phyloP scores from a whole-genome alignment of 30 jellyfish, hydroid and myxozoan species.

The Aurelia coerulea region DNA sequence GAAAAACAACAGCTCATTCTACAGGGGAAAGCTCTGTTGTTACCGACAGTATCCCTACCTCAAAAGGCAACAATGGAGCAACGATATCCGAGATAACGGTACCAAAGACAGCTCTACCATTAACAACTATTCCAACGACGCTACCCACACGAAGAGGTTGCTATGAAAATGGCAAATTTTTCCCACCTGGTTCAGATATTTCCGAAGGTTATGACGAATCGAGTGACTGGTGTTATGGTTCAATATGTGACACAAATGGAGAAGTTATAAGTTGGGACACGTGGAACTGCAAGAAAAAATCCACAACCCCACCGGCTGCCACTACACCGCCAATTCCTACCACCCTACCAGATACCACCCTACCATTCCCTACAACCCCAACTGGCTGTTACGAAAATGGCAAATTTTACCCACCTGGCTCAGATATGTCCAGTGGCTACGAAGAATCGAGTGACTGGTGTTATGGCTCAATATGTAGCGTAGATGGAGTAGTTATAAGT shows the following conservation, averaged over 20 bases:
- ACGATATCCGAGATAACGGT: too few species aligned
- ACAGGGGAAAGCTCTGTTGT: too few species aligned
- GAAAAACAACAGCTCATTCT: too few species aligned
- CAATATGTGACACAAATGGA: conserved; percentile 20
- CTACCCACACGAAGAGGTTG: conserved; percentile 8
- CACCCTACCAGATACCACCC: neutral
- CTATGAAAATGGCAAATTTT: conserved; percentile 15
- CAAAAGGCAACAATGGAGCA: too few species aligned
- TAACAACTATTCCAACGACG: neutral
- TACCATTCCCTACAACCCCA: neutral
- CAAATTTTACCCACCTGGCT: conserved; percentile 15
- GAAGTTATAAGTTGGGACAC: conserved; percentile 40
- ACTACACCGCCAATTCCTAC: neutral
- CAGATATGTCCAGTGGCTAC: conserved; percentile 31
- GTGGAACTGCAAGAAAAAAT: conserved; percentile 15
- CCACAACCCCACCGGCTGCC: conserved; percentile 14
- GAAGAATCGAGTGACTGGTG: conserved; percentile 31
- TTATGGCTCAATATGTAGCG: conserved; percentile 36
- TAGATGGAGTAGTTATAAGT: conserved; percentile 11
- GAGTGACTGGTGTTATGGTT: conserved; percentile 43
- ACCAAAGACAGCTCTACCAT: too few species aligned
- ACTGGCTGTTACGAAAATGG: conserved; percentile 12
- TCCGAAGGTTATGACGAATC: conserved; percentile 13
- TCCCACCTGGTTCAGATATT: conserved; percentile 26
- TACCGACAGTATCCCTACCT: too few species aligned